phyloP scores from a whole-genome alignment of 2,888 invertebrate genomes.

The Colostygia pectinataria region DNA sequence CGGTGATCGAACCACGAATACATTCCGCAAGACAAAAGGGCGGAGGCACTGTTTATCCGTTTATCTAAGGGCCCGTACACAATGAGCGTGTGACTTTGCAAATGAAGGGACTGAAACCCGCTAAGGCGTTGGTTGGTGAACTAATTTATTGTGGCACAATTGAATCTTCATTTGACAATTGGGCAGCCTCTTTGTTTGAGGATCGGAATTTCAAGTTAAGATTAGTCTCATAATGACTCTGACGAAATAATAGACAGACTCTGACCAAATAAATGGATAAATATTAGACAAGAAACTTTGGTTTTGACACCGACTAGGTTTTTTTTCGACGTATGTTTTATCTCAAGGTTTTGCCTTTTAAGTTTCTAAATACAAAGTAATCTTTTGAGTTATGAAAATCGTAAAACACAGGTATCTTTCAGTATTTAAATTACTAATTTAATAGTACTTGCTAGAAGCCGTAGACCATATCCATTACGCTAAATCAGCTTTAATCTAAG shows the following conservation, averaged over 20 bases:
- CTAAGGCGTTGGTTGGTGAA: slow-evolving; percentile 43
- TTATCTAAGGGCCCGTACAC: slow-evolving; percentile 48
- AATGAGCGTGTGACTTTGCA: slow-evolving; percentile 53
- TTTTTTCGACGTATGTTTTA: no score
- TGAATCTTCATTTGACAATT: slow-evolving; percentile 80
- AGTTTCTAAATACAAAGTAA: no score
- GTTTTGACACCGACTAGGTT: no score
- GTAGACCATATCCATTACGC: slow-evolving; percentile 20
- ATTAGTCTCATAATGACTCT: slow-evolving; percentile 45
- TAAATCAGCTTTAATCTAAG: slow-evolving; percentile 28
- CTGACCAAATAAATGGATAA: no score
- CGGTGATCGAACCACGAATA: slow-evolving; percentile 44
- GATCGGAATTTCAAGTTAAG: slow-evolving; percentile 37
- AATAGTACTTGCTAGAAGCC: slow-evolving; percentile 11
- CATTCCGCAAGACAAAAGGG: slow-evolving; percentile 62
- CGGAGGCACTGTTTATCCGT: slow-evolving; percentile 39
- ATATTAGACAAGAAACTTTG: no score
- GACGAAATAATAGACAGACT: slow-evolving; percentile 15
- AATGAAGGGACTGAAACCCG: slow-evolving; percentile 60
- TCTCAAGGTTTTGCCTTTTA: no score
- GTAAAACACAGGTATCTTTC: no score
- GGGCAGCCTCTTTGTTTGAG: slow-evolving; percentile 63
- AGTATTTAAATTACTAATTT: slow-evolving; percentile 4
- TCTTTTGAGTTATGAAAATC: no score
- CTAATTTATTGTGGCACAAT: slow-evolving; percentile 69